These are phyloP conservation scores for Lycia hirtaria DNA, from an alignment of 2,888 invertebrate genomes.

Conservation along the genomic window DNA sequence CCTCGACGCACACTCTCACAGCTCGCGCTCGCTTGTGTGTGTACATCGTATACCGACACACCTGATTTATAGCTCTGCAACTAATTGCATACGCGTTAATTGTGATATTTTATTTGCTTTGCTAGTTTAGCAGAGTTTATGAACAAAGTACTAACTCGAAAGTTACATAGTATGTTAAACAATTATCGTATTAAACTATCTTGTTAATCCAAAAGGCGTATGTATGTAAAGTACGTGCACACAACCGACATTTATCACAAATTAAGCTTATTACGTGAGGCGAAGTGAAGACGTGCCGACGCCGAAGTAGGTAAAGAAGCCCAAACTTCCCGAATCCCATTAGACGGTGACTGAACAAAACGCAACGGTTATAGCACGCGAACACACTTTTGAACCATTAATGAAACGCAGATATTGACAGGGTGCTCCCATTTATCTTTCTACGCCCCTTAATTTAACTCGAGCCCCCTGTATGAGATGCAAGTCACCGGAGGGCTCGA, in stretches of 20 bases:
- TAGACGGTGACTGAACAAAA: conserved; percentile 55
- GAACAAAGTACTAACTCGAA: too few relatives aligned
- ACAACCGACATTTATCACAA: background rate
- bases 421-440: conserved; percentile 73
- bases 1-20: conserved; percentile 2
- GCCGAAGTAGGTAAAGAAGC: conserved; percentile 37
- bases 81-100: conserved; percentile 3
- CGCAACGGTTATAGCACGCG: conserved; percentile 61
- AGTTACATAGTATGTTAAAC: too few relatives aligned
- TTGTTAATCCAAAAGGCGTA: background rate
- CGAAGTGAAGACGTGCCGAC: conserved; percentile 16
- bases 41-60: background rate
- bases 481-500: conserved; percentile 66
- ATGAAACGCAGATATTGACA: conserved; percentile 77
- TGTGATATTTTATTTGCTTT: conserved; percentile 15
- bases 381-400: conserved; percentile 71
- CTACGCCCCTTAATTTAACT: conserved; percentile 72
- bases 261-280: background rate
- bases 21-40: conserved; percentile 3
- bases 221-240: background rate
- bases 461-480: conserved; percentile 53
- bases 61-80: conserved; percentile 14
- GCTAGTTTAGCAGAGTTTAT: background rate
- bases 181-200: too few relatives aligned
- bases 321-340: conserved; percentile 51